A percentile compares a stretch with the other conserved stretches of the same genome.
phyloP scores from a whole-genome alignment of 2,888 invertebrate species.

The Thereva nobilitata region DNA sequence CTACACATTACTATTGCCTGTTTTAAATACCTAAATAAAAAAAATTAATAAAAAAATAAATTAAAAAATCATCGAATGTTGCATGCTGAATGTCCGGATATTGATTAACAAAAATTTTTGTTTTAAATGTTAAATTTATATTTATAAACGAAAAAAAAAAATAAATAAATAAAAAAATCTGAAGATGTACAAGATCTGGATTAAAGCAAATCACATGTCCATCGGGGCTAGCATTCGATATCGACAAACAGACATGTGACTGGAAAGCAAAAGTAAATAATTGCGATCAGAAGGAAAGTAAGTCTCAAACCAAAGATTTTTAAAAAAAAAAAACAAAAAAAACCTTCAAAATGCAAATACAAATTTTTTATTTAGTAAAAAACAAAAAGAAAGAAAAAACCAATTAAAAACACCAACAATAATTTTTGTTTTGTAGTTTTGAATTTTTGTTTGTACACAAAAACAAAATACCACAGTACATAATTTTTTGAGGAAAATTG shows the following conservation, averaged over 20 bases:
- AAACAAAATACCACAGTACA: constrained; percentile 21
- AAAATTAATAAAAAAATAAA: constrained; percentile 35
- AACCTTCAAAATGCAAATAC: constrained; percentile 21
- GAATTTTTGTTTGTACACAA: background rate
- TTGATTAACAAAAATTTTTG: constrained; percentile 18
- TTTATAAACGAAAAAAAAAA: constrained; percentile 1
- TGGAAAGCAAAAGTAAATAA: constrained; percentile 97
- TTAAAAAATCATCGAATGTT: constrained; percentile 28
- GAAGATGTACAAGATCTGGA: constrained; percentile 86
- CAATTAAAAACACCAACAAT: constrained; percentile 21
- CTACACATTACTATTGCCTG: constrained; percentile 16
- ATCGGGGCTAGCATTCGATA: constrained; percentile 95
- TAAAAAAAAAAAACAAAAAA: constrained; percentile 34
- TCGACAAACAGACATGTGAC: constrained; percentile 97
- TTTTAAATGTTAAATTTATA: constrained; percentile 12
- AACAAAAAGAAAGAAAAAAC: background rate
- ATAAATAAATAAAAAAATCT: constrained; percentile 31
- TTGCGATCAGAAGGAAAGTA: constrained; percentile 96
- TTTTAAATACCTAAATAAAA: constrained; percentile 27
- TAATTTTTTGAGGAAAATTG: background rate
- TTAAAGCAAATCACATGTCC: constrained; percentile 97
- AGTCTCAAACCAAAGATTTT: constrained; percentile 63
- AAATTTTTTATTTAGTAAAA: constrained; percentile 37
- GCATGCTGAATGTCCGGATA: constrained; percentile 29
- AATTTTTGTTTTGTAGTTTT: constrained; percentile 17